Conservation (phyloP, 2,888 invertebrate genomes). For the Hermaeophaga mercurialis region DNA sequence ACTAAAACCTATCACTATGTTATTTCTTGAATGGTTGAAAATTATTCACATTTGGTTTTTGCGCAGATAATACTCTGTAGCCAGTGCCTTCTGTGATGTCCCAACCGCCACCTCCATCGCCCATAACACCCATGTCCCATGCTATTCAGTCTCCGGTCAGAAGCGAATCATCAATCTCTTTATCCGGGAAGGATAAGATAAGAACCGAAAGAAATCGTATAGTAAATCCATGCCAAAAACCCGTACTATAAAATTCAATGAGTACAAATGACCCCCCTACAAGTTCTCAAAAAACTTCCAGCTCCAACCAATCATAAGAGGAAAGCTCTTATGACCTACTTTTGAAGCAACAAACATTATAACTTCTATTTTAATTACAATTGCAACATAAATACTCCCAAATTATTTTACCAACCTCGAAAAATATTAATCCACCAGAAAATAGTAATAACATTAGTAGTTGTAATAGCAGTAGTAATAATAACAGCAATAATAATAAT, state of each 20-base stretch:
- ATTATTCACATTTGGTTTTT: no score
- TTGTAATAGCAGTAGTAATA: no score
- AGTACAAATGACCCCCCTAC: conserved; percentile 88
- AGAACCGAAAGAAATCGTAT: conserved; percentile 81
- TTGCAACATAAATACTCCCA: conserved; percentile 83
- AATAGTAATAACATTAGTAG: conserved; percentile 26
- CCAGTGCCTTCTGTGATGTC: conserved; percentile 57
- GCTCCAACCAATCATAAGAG: conserved; percentile 63
- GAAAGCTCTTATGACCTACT: conserved; percentile 91
- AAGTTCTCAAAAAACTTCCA: conserved; percentile 76
- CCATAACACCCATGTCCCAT: conserved; percentile 59
- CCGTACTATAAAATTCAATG: conserved; percentile 94
- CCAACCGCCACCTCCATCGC: conserved; percentile 60
- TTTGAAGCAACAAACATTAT: conserved; percentile 91
- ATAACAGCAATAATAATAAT: no score
- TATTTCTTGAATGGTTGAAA: no score
- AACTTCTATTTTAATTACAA: conserved; percentile 86
- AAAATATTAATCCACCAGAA: conserved; percentile 52
- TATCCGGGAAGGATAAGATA: conserved; percentile 83
- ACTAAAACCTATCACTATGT: no score
- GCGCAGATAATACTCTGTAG: no score
- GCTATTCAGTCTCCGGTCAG: conserved; percentile 56
- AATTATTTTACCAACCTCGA: conserved; percentile 78
- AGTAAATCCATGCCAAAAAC: conserved; percentile 81
- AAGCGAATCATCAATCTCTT: conserved; percentile 61